These are phyloP conservation scores for Peromyscus attwateri DNA, from an alignment of 2,797 vertebrate species.

Conservation along the genomic window DNA sequence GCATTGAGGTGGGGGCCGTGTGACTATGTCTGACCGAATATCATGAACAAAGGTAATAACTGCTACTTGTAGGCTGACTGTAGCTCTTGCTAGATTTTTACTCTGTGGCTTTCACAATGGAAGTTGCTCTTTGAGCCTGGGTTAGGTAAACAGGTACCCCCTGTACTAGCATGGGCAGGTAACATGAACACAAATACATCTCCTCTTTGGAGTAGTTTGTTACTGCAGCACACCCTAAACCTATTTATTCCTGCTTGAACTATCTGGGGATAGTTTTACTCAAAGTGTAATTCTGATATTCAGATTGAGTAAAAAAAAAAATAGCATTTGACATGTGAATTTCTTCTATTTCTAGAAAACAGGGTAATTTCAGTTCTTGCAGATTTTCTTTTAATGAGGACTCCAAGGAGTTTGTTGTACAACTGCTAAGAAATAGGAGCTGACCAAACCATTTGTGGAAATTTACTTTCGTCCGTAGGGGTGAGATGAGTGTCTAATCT, in stretches of 20 bases:
- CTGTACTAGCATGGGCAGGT: not conserved
- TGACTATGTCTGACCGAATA: not conserved
- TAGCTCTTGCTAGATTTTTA: not conserved
- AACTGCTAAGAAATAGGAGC: conserved; percentile 15
- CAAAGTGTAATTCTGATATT: not conserved
- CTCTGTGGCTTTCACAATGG: not conserved
- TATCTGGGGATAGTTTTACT: not conserved
- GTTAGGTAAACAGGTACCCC: not conserved
- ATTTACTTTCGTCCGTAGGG: conserved; percentile 20
- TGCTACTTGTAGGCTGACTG: not conserved
- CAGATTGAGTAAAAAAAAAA: not conserved
- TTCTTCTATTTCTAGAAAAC: conserved; percentile 28
- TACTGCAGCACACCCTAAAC: not conserved
- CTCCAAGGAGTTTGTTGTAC: not conserved
- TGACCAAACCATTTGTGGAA: conserved; percentile 10
- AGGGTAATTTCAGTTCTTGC: not conserved
- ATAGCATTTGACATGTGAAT: not conserved
- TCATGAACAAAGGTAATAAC: not conserved
- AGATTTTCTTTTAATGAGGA: not conserved
- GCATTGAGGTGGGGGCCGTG: not conserved
- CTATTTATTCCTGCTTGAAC: not conserved
- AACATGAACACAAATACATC: not conserved
- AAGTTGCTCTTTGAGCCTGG: not conserved
- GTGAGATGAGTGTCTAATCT: not conserved
- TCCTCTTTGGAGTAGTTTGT: not conserved